Percentiles rank a stretch among this genome's conserved stretches.
Conservation (phyloP, 30 jellyfish, hydroid and myxozoan species). For the Chironex yamaguchii region DNA sequence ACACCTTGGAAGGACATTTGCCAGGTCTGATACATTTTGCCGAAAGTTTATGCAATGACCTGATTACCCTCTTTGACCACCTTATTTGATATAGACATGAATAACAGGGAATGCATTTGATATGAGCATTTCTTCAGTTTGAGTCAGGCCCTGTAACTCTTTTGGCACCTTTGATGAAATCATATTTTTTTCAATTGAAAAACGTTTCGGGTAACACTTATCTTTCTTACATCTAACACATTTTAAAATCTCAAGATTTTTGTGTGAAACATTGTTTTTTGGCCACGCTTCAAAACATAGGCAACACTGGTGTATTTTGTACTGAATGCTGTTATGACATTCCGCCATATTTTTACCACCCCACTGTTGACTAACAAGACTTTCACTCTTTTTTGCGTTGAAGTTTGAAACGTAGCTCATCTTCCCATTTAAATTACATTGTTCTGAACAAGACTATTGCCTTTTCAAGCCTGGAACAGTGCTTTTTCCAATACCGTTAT, state of each 20-base stretch:
- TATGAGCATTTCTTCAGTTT: slow-evolving; percentile 56
- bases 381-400: no score
- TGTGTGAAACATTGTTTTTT: neutral
- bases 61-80: slow-evolving; percentile 56
- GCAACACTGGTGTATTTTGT: neutral
- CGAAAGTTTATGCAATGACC: slow-evolving; percentile 59
- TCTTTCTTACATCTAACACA: slow-evolving; percentile 31
- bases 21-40: slow-evolving; percentile 24
- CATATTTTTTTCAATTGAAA: slow-evolving; percentile 13
- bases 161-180: slow-evolving; percentile 48
- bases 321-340: neutral
- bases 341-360: neutral
- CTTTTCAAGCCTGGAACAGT: neutral
- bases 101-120: slow-evolving; percentile 49
- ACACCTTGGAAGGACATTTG: slow-evolving; percentile 11
- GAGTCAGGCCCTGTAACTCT: slow-evolving; percentile 45
- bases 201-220: neutral
- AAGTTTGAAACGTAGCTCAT: no score
- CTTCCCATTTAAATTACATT: no score
- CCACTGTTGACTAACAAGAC: no score
- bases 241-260: neutral
- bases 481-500: neutral
- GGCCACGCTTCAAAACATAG: slow-evolving; percentile 1
- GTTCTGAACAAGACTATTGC: neutral
- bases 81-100: slow-evolving; percentile 30